Base-by-base conservation (phyloP, 2,888 invertebrate species). In the Ectemnius lituratus region DNA sequence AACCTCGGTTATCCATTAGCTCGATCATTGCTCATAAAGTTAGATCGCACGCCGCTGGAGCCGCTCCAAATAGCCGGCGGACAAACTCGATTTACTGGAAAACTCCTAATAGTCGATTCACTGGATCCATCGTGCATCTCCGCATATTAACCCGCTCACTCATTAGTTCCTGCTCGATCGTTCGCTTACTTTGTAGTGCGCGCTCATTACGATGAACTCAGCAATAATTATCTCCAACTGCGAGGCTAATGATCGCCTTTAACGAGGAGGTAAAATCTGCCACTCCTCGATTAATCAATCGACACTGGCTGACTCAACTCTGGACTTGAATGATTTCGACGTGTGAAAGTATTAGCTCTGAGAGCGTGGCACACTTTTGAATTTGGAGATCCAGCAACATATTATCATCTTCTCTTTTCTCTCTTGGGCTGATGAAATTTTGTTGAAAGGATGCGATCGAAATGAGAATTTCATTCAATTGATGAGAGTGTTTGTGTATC, bases 11-110 rank as follows among this genome's bases (percentile, higher is more conserved):
- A 20, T 27, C 56, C 63, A 69, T 70, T 61, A 52, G 67, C 52
- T 67, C 73, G 66, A 77, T 69, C 67, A 64, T 70, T 27, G 73
- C 47, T 67, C 66, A 64, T 76, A 69, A 76, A 77, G 73, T 77
- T 67, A 69, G 64, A 18, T 16, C 14, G 69, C 49, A 37, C 1
- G 28, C 59, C 63, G 58, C 76, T 77, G 77, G 76, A 76, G 47
- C 14, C 28, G 57, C 57, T 72, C 77, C 77, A 77, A 77, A 76
- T 37, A 76, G 67, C 62, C 63, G 52, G 18, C 62, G 47, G 66
- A 14, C 69, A 16, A 47, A 46, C 47, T 64, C 60, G 57, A 72
- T 72, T 66, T 67, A 27, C 16, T 59, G 63, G 52, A 67, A 64
- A 70, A 72, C 68, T 68, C 28, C 37, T 59, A 63, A 67, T 75